Evolutionary conservation across 2,113 vertebrate species (phyloP), one percentile per base, ranked within the genome.

Genomic region (Tonatia bakeri): DNA sequence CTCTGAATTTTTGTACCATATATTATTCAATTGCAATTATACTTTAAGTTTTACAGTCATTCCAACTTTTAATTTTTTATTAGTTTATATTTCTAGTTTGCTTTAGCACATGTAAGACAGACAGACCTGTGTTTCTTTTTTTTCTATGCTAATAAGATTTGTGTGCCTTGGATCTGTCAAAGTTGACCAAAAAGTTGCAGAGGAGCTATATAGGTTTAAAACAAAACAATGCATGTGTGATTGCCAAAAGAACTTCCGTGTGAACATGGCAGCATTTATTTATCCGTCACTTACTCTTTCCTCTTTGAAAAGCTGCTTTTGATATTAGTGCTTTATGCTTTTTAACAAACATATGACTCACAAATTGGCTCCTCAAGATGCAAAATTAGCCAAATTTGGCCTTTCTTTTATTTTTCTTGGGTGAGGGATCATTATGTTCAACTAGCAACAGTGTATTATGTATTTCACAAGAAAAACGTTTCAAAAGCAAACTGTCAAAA

Each of bases 401-500:
- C 69, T 88, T 94, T 79, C 11, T 80, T 94, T 33, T 16, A 72
- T 11, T 87, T 91, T 90, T 92, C 14, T 64, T 43, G 24, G 33
- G 33, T 61, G 22, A 96, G 36, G n/a, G 52, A 69, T 98, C 16
- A 80, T 95, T 96, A 28, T 69, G 91, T 92, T 84, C 36, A 70
- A 84, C 77, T 40, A 88, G 0, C 81, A 97, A 40, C 22, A 56
- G 5, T 38, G 67, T 95, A 72, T 79, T 91, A 0, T 83, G 19
- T 54, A 87, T 92, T 64, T 94, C 92, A 59, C 64, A 65, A 84
- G 1, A 83, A 75, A 96, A 94, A 12, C 16, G 14, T 89, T 87
- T 96, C 77, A 91, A 96, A 96, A 83, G 38, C 26, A 91, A 90
- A 67, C 38, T 91, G 73, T 96, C 92, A 92, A 45, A 87, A 88